These are phyloP conservation scores for Leptobrachium ailaonicum DNA, from an alignment of 2,113 vertebrate species.

Conservation along the genomic window DNA sequence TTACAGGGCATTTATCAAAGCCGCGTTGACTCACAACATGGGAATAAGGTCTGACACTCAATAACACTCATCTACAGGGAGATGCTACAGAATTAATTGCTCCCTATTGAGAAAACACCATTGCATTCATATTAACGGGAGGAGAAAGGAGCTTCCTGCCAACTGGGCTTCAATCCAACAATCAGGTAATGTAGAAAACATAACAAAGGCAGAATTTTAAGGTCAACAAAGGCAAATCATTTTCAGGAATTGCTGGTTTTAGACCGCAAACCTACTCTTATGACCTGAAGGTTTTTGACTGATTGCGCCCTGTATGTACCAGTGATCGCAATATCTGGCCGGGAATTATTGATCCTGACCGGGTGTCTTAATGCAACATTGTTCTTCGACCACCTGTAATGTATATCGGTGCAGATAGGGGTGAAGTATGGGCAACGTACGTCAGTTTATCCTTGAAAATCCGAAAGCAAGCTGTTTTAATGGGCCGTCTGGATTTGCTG, in stretches of 20 bases:
- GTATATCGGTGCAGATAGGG: too few species aligned
- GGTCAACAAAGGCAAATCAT: constrained; percentile 21
- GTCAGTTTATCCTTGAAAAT: too few species aligned
- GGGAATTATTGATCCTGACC: too few species aligned
- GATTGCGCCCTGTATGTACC: too few species aligned
- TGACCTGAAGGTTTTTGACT: too few species aligned
- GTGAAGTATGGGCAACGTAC: too few species aligned
- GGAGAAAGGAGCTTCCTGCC: constrained; percentile 25
- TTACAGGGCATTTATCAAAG: constrained; percentile 29
- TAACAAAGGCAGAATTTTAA: not conserved
- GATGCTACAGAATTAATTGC: constrained; percentile 31
- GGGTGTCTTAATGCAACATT: too few species aligned
- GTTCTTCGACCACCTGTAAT: too few species aligned
- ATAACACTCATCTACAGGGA: constrained; percentile 37
- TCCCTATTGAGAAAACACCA: constrained; percentile 29
- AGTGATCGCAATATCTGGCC: too few species aligned
- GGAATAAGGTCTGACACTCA: constrained; percentile 35
- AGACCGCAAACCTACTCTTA: too few species aligned
- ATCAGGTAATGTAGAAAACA: constrained; percentile 12
- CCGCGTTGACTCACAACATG: constrained; percentile 15
- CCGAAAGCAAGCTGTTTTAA: too few species aligned
- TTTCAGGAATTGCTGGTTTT: constrained; percentile 16
- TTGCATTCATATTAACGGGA: constrained; percentile 9
- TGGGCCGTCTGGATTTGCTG: too few species aligned
- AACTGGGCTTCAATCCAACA: constrained; percentile 37